Percentiles rank a stretch among this genome's conserved stretches.
Conservation (phyloP, 1,140 invertebrate genomes). For the Archivesica marissinica region DNA sequence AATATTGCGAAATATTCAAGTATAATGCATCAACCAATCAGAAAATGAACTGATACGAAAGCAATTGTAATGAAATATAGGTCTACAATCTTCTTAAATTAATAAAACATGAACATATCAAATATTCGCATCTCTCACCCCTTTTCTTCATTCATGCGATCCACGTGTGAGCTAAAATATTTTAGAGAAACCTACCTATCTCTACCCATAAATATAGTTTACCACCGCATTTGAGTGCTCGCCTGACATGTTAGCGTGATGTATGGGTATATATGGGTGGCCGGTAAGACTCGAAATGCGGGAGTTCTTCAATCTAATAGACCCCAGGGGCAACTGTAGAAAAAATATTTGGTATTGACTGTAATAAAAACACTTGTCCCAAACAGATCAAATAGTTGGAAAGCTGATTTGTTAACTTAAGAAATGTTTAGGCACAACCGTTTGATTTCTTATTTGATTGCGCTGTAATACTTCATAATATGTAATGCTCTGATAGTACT, state of each 20-base stretch:
- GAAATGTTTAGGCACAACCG: conserved; percentile 14
- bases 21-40: background rate
- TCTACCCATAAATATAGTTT: conserved; percentile 62
- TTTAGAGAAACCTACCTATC: conserved; percentile 32
- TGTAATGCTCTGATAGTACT: background rate
- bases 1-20: background rate
- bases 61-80: conserved; percentile 44
- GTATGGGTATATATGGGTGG: conserved; percentile 57
- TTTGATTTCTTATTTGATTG: conserved; percentile 29
- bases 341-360: conserved; percentile 32
- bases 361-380: conserved; percentile 63
- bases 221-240: conserved; percentile 39
- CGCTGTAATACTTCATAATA: background rate
- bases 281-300: conserved; percentile 25
- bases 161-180: conserved; percentile 40
- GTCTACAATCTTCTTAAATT: conserved; percentile 43
- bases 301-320: conserved; percentile 20
- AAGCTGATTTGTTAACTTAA: conserved; percentile 25
- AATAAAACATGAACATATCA: conserved; percentile 55
- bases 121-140: conserved; percentile 32
- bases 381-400: conserved; percentile 52
- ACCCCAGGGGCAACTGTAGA: conserved; percentile 48
- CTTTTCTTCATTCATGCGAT: conserved; percentile 27
- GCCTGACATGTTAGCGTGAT: conserved; percentile 50
- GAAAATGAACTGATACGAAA: conserved; percentile 17